These are phyloP conservation scores for Hirtodrosophila alboralis DNA, from an alignment of 2,888 invertebrate genomes.

Conservation along the genomic window DNA sequence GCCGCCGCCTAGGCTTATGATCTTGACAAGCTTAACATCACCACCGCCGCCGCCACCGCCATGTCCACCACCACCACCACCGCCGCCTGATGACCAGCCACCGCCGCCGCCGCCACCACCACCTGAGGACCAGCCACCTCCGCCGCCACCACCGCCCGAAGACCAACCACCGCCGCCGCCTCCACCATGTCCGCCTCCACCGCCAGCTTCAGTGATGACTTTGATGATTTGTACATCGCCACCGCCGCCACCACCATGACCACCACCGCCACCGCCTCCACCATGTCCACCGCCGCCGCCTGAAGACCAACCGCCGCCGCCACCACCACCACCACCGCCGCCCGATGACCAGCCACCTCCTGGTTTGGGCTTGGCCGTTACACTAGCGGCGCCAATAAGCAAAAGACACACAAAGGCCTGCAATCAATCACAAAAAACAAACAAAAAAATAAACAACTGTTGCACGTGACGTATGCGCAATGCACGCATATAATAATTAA, in stretches of 20 bases:
- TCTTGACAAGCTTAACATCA: constrained; percentile 47
- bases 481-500: not conserved
- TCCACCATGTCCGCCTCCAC: constrained; percentile 57
- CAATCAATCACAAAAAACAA: constrained; percentile 11
- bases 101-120: constrained; percentile 61
- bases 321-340: constrained; percentile 66
- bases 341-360: constrained; percentile 67
- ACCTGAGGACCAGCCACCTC: constrained; percentile 47
- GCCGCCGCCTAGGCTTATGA: constrained; percentile 49
- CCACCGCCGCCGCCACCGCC: constrained; percentile 55
- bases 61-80: constrained; percentile 41
- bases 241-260: constrained; percentile 63
- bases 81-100: constrained; percentile 44
- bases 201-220: constrained; percentile 60
- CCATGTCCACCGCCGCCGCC: constrained; percentile 47
- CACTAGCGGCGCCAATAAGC: constrained; percentile 80
- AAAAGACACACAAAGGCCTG: constrained; percentile 82
- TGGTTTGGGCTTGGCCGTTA: constrained; percentile 80
- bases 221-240: constrained; percentile 58
- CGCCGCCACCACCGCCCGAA: constrained; percentile 62
- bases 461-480: constrained; percentile 31
- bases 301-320: constrained; percentile 60
- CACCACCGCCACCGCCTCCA: constrained; percentile 64
- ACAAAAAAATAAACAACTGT: not conserved
- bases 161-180: constrained; percentile 45